A percentile compares a stretch with the other conserved stretches of the same genome.
Evolutionary conservation across 1,140 invertebrate genomes (phyloP).

Genomic region (Scaptomyza montana): DNA sequence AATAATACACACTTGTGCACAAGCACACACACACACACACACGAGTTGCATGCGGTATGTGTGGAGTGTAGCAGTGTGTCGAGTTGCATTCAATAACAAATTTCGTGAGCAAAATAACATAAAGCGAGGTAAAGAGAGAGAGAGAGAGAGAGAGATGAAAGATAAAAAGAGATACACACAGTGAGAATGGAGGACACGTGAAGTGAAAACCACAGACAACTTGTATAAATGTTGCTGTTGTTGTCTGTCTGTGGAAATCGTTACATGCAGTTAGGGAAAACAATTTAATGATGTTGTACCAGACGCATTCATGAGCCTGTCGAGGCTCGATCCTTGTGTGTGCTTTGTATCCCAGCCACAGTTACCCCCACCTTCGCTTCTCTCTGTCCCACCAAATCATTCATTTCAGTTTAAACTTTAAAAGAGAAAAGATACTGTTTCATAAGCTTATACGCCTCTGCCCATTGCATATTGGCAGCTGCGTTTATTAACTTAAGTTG

Average conservation of each 20-base stretch:
- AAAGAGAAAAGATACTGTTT: conserved; percentile 5
- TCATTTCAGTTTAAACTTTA: conserved; percentile 44
- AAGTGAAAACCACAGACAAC: conserved; percentile 21
- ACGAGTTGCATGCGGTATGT: conserved; percentile 14
- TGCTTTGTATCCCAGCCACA: neutral
- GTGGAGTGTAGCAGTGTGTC: conserved; percentile 12
- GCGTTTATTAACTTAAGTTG: conserved; percentile 58
- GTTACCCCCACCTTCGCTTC: too few relatives aligned
- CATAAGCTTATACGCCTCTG: conserved; percentile 48
- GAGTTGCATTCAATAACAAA: conserved; percentile 52
- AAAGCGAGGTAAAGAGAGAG: conserved; percentile 9
- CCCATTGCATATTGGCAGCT: conserved; percentile 53
- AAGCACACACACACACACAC: neutral
- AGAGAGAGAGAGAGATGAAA: neutral
- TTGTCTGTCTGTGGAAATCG: conserved; percentile 38
- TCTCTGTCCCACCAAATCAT: neutral
- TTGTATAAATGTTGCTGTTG: conserved; percentile 28
- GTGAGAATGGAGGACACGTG: conserved; percentile 22
- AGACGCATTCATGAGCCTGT: conserved; percentile 51
- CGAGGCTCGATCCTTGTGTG: conserved; percentile 17
- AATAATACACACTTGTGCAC: neutral
- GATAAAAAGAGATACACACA: neutral
- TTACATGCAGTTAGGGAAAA: conserved; percentile 73
- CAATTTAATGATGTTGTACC: conserved; percentile 75
- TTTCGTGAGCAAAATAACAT: conserved; percentile 56